A percentile compares a stretch with the other conserved stretches of the same genome.
Conservation (phyloP, 2,797 vertebrate species). For the Gambelia wislizenii region DNA sequence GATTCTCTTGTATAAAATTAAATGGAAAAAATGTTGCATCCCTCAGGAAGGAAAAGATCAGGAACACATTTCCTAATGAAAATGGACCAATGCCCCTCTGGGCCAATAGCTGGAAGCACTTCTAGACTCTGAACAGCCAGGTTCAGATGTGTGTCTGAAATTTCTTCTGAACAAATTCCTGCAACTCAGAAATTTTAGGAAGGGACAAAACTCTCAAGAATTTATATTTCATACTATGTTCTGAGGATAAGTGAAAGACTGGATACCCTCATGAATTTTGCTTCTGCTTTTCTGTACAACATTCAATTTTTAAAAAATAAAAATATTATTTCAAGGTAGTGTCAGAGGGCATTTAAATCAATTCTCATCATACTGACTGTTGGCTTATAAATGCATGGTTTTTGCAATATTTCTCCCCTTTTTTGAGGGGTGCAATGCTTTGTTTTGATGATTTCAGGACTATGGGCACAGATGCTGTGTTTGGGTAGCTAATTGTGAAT, state of each 20-base stretch:
- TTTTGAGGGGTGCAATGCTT: background rate
- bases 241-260: background rate
- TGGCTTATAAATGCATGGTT: background rate
- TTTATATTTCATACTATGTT: background rate
- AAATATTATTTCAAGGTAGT: background rate
- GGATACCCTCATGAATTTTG: background rate
- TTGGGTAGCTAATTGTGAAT: background rate
- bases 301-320: background rate
- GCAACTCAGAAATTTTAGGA: background rate
- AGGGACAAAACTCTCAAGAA: background rate
- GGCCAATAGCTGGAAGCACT: conserved; percentile 12
- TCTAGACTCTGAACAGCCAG: background rate
- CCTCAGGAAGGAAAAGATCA: conserved; percentile 42
- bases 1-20: conserved; percentile 46
- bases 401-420: background rate
- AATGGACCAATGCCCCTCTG: conserved; percentile 23
- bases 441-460: background rate
- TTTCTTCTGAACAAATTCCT: background rate
- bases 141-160: background rate
- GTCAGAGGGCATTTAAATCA: background rate
- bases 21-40: conserved; percentile 43
- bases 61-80: conserved; percentile 62
- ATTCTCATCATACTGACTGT: background rate
- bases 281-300: background rate
- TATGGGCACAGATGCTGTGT: background rate